These are phyloP conservation scores for Hippocampus mohnikei DNA, from an alignment of 2,113 vertebrate genomes.

Conservation along the genomic window DNA sequence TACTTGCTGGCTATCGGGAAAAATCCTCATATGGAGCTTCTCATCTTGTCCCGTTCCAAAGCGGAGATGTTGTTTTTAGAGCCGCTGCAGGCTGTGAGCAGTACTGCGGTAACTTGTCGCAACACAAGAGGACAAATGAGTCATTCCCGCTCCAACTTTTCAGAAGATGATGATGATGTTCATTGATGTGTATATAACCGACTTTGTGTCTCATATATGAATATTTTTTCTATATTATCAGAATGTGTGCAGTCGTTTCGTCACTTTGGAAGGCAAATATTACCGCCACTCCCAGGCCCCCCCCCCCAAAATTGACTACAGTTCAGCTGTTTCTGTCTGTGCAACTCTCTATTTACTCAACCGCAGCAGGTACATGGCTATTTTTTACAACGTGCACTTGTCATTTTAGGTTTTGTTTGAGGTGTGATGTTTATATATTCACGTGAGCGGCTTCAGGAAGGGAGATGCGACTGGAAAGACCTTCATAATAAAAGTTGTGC, in stretches of 20 bases:
- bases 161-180: neutral
- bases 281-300: too few relatives aligned
- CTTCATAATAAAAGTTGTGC: neutral
- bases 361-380: neutral
- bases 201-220: neutral
- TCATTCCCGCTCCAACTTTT: neutral
- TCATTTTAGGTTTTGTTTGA: neutral
- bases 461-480: neutral
- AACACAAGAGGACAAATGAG: neutral
- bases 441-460: neutral
- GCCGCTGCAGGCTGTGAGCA: neutral
- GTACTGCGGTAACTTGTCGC: neutral
- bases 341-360: neutral
- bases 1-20: neutral
- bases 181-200: neutral
- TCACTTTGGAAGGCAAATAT: neutral
- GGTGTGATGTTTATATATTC: neutral
- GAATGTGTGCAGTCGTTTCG: neutral
- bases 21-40: neutral
- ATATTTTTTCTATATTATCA: neutral
- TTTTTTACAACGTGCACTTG: neutral
- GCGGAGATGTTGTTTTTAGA: neutral
- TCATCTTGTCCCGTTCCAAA: neutral
- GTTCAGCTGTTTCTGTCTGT: neutral
- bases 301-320: neutral